phyloP scores from a whole-genome alignment of 2,888 invertebrate species.

The Yponomeuta sedellus region DNA sequence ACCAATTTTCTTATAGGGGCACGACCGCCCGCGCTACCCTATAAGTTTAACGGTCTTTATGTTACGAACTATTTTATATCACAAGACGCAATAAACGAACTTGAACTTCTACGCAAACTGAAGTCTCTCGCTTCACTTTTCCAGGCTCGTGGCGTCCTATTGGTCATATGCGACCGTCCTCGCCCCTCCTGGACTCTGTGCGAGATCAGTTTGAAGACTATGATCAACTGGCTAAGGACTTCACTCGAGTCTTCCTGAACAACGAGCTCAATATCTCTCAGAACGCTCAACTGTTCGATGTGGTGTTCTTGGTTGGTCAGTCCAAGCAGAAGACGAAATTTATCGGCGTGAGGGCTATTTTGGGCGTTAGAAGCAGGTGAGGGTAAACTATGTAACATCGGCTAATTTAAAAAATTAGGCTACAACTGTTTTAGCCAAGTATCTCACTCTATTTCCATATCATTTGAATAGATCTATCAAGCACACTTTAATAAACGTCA shows the following conservation, averaged over 20 bases:
- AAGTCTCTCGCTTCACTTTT: slow-evolving; percentile 7
- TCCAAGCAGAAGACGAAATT: slow-evolving; percentile 94
- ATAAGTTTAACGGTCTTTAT: too few relatives aligned
- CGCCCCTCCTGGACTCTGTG: slow-evolving; percentile 93
- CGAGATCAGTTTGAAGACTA: slow-evolving; percentile 96
- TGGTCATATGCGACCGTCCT: slow-evolving; percentile 95
- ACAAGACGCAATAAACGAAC: too few relatives aligned
- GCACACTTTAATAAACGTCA: not conserved
- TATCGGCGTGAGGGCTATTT: slow-evolving; percentile 92
- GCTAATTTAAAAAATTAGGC: slow-evolving; percentile 24
- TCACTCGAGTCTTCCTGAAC: slow-evolving; percentile 91
- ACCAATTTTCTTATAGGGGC: too few relatives aligned
- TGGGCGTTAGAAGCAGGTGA: slow-evolving; percentile 92
- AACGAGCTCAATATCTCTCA: slow-evolving; percentile 85
- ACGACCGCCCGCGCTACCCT: too few relatives aligned
- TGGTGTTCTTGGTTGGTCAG: slow-evolving; percentile 93
- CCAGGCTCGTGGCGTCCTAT: slow-evolving; percentile 94
- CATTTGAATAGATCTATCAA: too few relatives aligned
- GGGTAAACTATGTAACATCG: slow-evolving; percentile 25
- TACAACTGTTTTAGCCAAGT: slow-evolving; percentile 13
- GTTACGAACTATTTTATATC: too few relatives aligned
- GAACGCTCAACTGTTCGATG: slow-evolving; percentile 91
- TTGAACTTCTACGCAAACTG: not conserved
- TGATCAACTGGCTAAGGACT: slow-evolving; percentile 95
- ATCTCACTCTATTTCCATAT: too few relatives aligned